These are phyloP conservation scores for Mactromeris polynyma DNA, from an alignment of 2,888 invertebrate genomes.

Conservation along the genomic window DNA sequence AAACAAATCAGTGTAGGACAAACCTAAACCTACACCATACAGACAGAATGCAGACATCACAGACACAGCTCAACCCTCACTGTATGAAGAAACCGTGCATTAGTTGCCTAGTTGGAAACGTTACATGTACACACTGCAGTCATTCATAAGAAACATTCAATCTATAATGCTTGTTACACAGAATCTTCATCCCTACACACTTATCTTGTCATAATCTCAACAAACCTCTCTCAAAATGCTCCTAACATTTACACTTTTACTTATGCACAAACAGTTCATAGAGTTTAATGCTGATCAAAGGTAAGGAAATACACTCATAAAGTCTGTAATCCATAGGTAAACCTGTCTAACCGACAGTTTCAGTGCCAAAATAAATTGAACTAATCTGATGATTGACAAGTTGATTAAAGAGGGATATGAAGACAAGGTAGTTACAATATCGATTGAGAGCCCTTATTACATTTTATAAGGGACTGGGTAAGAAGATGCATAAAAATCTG, in stretches of 20 bases:
- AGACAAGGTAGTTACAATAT: background rate
- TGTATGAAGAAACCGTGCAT: no score
- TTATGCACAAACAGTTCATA: background rate
- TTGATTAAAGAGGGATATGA: background rate
- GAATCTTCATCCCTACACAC: background rate
- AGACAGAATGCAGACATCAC: no score
- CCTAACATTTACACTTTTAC: background rate
- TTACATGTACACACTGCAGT: no score
- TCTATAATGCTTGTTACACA: no score
- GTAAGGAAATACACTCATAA: conserved; percentile 15
- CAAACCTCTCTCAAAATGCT: background rate
- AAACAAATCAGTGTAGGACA: no score
- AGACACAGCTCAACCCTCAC: no score
- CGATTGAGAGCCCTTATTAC: background rate
- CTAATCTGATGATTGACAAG: background rate
- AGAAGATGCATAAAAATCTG: no score
- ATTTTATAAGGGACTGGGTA: background rate
- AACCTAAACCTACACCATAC: no score
- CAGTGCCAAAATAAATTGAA: conserved; percentile 12
- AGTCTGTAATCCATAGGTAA: background rate
- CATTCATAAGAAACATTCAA: no score
- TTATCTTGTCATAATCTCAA: background rate
- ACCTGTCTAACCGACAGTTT: conserved; percentile 5
- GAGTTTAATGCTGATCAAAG: conserved; percentile 10
- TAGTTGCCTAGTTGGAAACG: no score